Conservation (phyloP, 2,113 vertebrate species). For the Reinhardtius hippoglossoides region DNA sequence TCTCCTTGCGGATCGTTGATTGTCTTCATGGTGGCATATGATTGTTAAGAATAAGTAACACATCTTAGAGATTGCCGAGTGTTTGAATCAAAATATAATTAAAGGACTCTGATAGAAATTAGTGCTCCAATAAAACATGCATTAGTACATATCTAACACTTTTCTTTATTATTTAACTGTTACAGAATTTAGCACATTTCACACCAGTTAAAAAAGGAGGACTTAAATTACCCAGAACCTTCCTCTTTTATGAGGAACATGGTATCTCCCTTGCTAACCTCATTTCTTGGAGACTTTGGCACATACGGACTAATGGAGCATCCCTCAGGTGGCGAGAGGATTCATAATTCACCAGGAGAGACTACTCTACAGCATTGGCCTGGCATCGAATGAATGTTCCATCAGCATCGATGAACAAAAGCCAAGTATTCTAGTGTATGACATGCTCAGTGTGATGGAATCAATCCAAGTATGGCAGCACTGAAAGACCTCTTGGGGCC, state of each 20-base stretch:
- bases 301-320: conserved; percentile 8
- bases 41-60: too few relatives aligned
- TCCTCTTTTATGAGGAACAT: not conserved
- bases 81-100: too few relatives aligned
- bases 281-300: conserved; percentile 5
- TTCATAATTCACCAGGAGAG: conserved; percentile 16
- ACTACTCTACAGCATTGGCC: not conserved
- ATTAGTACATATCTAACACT: too few relatives aligned
- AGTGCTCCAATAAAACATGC: too few relatives aligned
- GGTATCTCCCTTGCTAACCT: not conserved
- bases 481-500: not conserved
- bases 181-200: too few relatives aligned
- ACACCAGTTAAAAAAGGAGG: too few relatives aligned
- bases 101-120: too few relatives aligned
- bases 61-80: too few relatives aligned
- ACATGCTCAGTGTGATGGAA: conserved; percentile 3
- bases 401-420: conserved; percentile 7
- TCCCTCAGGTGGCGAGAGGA: not conserved
- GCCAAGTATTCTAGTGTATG: not conserved
- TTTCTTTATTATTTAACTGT: too few relatives aligned
- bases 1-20: too few relatives aligned
- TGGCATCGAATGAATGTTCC: conserved; percentile 20
- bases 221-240: too few relatives aligned
- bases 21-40: too few relatives aligned
- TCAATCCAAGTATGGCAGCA: conserved; percentile 32